phyloP scores from a whole-genome alignment of 2,888 invertebrate species.

The Vannuccia rotundouncinata region DNA sequence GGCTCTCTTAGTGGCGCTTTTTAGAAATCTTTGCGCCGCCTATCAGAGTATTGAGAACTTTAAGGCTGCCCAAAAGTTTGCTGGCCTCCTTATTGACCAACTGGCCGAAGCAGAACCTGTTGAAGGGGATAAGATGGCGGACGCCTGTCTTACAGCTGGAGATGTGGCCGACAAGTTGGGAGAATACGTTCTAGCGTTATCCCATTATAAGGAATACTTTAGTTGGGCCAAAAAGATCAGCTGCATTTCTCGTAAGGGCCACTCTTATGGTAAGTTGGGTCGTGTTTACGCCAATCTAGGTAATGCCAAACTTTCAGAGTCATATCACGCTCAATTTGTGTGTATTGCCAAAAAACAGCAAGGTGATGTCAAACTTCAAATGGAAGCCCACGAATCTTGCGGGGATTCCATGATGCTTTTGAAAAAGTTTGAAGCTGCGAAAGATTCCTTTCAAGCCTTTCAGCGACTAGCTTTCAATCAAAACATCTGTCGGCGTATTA shows the following conservation, averaged over 20 bases:
- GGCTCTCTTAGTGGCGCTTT: constrained; percentile 49
- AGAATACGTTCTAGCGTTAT: constrained; percentile 47
- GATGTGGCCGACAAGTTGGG: constrained; percentile 42
- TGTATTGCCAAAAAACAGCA: not conserved
- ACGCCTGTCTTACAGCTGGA: not conserved
- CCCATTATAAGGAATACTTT: constrained; percentile 47
- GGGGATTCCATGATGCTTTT: constrained; percentile 16
- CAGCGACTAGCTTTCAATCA: not conserved
- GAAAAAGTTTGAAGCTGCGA: not conserved
- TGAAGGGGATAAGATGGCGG: not conserved
- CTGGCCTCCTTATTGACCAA: not conserved
- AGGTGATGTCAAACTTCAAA: not conserved
- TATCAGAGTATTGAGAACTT: constrained; percentile 52
- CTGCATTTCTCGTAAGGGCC: not conserved
- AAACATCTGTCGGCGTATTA: constrained; percentile 2
- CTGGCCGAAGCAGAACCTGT: not conserved
- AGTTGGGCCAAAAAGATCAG: constrained; percentile 43
- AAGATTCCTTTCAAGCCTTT: not conserved
- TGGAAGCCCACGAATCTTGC: not conserved
- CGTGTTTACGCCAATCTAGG: not conserved
- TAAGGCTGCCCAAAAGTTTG: constrained; percentile 29
- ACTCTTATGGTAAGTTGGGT: not conserved
- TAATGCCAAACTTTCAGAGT: constrained; percentile 12
- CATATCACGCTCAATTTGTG: constrained; percentile 5
- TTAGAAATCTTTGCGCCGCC: constrained; percentile 52